These are phyloP conservation scores for Pyrrhosoma nymphula DNA, from an alignment of 2,888 invertebrate genomes.

Conservation along the genomic window DNA sequence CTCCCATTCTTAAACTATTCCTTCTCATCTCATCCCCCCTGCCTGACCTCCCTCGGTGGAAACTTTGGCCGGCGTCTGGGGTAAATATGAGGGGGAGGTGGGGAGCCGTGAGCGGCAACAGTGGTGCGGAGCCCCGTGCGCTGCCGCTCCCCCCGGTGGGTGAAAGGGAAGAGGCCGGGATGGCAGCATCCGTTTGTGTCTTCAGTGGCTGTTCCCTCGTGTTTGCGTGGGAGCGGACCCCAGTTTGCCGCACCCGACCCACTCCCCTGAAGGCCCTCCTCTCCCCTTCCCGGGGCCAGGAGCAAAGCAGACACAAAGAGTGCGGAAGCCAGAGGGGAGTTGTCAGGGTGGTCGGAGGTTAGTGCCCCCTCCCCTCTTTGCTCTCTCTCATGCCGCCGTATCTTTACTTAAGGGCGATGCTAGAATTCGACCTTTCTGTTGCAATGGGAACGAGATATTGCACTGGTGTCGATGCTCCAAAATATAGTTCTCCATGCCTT, in stretches of 20 bases:
- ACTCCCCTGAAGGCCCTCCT: neutral
- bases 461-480: too few species aligned
- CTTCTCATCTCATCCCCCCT: neutral
- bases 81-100: conserved; percentile 28
- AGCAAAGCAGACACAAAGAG: neutral
- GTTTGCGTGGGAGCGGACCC: neutral
- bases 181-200: conserved; percentile 45
- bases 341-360: neutral
- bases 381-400: neutral
- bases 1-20: conserved; percentile 12
- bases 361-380: neutral
- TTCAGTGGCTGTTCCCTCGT: conserved; percentile 33
- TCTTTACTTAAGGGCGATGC: neutral
- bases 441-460: neutral
- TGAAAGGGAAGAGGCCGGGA: neutral
- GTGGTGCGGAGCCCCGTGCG: too few species aligned
- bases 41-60: neutral
- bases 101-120: neutral
- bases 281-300: neutral
- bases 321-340: neutral
- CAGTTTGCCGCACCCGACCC: neutral
- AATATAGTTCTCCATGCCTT: too few species aligned
- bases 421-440: too few species aligned
- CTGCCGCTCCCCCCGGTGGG: neutral
- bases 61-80: conserved; percentile 28